Evolutionary conservation across 1,140 invertebrate species (phyloP), one percentile per base, ranked within the genome.

Genomic region (Halyomorpha halys): DNA sequence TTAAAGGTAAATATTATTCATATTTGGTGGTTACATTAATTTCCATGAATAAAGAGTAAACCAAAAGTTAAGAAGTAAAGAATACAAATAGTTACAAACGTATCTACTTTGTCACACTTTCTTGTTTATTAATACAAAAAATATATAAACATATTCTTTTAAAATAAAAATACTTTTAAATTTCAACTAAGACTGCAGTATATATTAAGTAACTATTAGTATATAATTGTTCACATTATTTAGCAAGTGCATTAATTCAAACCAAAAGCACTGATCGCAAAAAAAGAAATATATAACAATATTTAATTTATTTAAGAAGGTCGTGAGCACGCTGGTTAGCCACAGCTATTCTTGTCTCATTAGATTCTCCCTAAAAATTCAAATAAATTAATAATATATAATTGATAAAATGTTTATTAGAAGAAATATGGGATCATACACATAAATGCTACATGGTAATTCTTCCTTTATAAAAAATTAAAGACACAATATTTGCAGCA

Each of bases 321-420:
- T 87, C 86, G 76, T 89, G 86, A 71, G 88, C 87, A 71, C 86
- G 81, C 78, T 90, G 86, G 76, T 90, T 90, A 71, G 87, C 88
- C 74, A 88, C 82, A 73, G 85, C 84, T 85, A 90, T 89, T 81
- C 87, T 83, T 71, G 86, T 85, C 78, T 78, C 76, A 68, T 80
- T 80, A 34, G 79, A 80, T 62, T 77, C 74, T 61, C 75, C 77
- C 77, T 79, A 73, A 72, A 49, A 60, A 23, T 23, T 59, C 25
- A 27, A 60, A n/a, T 8, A 21, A 59, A 59, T 9, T 25, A 23
- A 59, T 1, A n/a, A 25, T 59, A n/a, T n/a, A n/a, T n/a, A n/a
- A n/a, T n/a, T n/a, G n/a, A n/a, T n/a, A n/a, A n/a, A n/a, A n/a
- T n/a, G n/a, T n/a, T n/a, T n/a, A n/a, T n/a, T n/a, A n/a, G n/a